Evolutionary conservation across 64 coral and sea anemone genomes (phyloP), one percentile per base, ranked within the genome.

Genomic region (Platygyra sinensis): DNA sequence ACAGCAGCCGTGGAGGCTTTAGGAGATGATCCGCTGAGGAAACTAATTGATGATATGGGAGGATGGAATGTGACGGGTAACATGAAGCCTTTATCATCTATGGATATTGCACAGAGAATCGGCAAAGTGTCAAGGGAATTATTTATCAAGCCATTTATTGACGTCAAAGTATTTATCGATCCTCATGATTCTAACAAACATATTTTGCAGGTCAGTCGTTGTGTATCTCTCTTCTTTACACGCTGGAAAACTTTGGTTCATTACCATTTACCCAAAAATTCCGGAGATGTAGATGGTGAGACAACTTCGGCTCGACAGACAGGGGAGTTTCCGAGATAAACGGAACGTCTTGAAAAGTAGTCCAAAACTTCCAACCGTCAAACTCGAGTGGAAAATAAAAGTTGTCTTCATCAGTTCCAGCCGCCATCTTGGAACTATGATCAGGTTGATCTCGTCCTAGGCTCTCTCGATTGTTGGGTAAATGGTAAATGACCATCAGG

Each of bases 21-120:
- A 2, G 91, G 95, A 22, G 88, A 87, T 13, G 49, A 0, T 16
- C 76, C 83, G 17, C 86, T 96, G n/a, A 93, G 90, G 77, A 64
- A 73, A 6, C 60, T 96, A 54, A 96, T 96, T 72, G 71, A 76
- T 15, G 64, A 93, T 15, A 78, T 93, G 73, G 95, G 91, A 62
- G 95, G 91, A 15, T 96, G 95, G 95, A 55, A 93, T 42, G 91
- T 96, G 22, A 74, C 89, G 7, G 91, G 91, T 10, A 74, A 93
- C 42, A 80, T 83, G 60, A 83, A 17, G 29, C 2, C 64, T 20
- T 72, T 80, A 11, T 65, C 38, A 8, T 46, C 71, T 7, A 59
- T 46, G 33, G 73, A 74, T 39, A 82, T 86, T 59, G 18, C 73
- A 77, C 36, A 46, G 22, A 15, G 49, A 77, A 67, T 36, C 87